Base-by-base conservation (phyloP, 2,113 vertebrate genomes). In the Symphodus melops region DNA sequence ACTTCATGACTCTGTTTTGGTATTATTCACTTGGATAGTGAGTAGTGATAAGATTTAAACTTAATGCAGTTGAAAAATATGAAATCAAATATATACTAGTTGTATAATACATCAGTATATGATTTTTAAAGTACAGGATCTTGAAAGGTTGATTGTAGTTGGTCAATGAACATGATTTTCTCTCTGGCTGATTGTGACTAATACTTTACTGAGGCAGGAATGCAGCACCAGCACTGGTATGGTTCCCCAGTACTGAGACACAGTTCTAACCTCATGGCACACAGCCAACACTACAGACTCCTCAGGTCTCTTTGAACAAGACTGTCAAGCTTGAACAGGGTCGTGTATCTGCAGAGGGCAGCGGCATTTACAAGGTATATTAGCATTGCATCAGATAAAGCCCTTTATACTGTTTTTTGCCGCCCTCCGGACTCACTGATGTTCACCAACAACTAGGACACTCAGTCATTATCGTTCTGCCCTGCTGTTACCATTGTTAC, bases 351-450 rank as follows among this genome's bases (percentile, higher is more conserved):
- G 68, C 63, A 68, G 39, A 61, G 72, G 62, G 63, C 72, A 72
- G 82, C 71, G 66, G 67, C 79, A 74, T 89, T 91, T 75, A 76
- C 60, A 57, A 33, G 68, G 64, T 51, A 20, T 68, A 79, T 86
- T 82, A 79, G 68, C 73, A 86, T 75, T 52, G 69, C 62, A 79
- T 70, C 70, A 79, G 70, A 79, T 82, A 36, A 72, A 85, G 53
- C 28, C 53, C 44, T 70, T 36, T 82, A 77, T 79, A 59, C 75
- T 33, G 59, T 58, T 51, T 51, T 68, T 41, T 48, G 77, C 56
- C 77, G 74, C 70, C 83, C 82, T 67, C 44, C 48, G 80, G 75
- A 80, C 56, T 42, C 81, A 51, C 77, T 72, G 64, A 67, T 75
- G 71, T 77, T 77, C 77, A 71, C 69, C 60, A 51, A 81, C 72